Evolutionary conservation across 2,888 invertebrate species (phyloP), one percentile per base, ranked within the genome.

Genomic region (Leptarthrus brevirostris): DNA sequence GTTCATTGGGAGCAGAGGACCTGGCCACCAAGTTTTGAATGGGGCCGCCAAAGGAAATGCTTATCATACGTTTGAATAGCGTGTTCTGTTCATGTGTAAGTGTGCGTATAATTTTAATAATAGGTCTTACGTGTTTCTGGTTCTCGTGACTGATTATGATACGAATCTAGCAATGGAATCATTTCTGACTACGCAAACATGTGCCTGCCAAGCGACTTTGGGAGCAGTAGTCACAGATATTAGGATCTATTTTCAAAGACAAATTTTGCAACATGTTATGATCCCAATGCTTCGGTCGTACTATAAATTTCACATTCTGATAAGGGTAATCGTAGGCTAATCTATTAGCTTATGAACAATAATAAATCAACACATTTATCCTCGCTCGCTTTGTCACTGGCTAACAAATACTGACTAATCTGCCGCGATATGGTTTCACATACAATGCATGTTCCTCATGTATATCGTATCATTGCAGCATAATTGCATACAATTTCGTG

Each of bases 61-160:
- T 52, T 69, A 20, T 34, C 30, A 69, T 69, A 52, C 52, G 18
- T 49, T 34, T 34, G 30, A 69, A 49, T 49, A 18, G 52, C 22
- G 20, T 47, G 34, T 30, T 30, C 34, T 52, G 12, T 69, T 69
- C 49, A 69, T 69, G 69, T 69, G 49, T 30, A 40, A 56, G 74
- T 56, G 75, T 75, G 74, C 76, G 75, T 76, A 76, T 74, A 76
- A 76, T 76, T 76, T 74, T 76, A 76, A 76, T 76, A 76, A 76
- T 74, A 75, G 75, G 74, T 75, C 74, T 75, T 75, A 75, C 76
- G 76, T 76, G 75, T 76, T 76, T 75, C 53, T 70, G 66, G 54
- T 58, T 76, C 72, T 75, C 74, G 75, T 75, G 75, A 76, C 76
- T 75, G 75, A 76, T 76, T 76, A 75, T 75, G 76, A 76, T 76